Conservation (phyloP, 2,113 vertebrate genomes). For the Ictidomys tridecemlineatus region DNA sequence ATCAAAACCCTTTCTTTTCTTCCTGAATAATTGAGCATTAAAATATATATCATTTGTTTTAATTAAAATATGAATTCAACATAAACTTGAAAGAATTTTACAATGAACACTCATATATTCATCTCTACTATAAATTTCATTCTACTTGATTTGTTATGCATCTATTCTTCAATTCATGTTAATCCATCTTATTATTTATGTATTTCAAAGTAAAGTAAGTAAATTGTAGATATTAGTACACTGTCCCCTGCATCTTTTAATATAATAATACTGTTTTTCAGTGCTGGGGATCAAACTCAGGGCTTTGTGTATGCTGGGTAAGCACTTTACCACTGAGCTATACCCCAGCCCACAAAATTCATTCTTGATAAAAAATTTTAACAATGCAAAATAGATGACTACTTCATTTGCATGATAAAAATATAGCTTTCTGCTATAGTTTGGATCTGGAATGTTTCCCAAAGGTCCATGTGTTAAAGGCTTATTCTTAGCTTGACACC, state of each 20-base stretch:
- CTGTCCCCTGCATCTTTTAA: not conserved
- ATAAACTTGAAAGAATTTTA: slow-evolving; percentile 35
- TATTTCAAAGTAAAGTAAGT: not conserved
- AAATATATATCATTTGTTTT: not conserved
- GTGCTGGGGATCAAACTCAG: too few relatives aligned
- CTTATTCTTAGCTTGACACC: not conserved
- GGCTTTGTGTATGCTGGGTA: too few relatives aligned
- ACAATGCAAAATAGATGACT: not conserved
- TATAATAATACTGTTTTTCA: not conserved
- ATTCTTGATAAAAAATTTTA: not conserved
- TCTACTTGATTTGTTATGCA: not conserved
- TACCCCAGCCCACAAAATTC: not conserved
- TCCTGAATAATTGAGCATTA: not conserved
- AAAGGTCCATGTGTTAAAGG: not conserved
- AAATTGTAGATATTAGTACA: not conserved
- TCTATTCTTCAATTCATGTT: not conserved
- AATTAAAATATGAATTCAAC: too few relatives aligned
- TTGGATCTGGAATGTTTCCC: not conserved
- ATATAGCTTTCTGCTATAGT: not conserved
- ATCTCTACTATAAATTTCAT: not conserved
- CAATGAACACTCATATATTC: not conserved
- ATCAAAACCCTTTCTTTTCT: not conserved
- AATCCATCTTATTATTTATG: not conserved
- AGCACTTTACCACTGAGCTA: too few relatives aligned
- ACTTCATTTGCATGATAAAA: not conserved